Evolutionary conservation across 2,888 invertebrate species (phyloP).

Genomic region (Drosophila conformis): DNA sequence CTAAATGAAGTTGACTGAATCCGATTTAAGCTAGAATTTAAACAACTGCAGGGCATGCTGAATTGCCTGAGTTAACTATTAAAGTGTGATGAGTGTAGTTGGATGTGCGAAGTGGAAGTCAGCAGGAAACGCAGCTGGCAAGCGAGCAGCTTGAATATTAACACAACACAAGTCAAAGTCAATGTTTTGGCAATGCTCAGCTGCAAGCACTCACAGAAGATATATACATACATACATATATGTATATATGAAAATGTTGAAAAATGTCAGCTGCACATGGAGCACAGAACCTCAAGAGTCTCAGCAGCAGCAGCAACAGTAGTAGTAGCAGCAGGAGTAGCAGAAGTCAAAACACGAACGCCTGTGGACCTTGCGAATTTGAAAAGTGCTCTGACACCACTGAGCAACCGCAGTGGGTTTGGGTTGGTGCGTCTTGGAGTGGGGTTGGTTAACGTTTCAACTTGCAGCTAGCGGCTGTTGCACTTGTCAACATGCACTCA

Average conservation of each 20-base stretch:
- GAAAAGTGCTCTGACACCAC: constrained; percentile 30
- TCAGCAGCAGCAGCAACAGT: constrained; percentile 7
- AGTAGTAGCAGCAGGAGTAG: constrained; percentile 2
- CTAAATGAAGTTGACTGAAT: neutral
- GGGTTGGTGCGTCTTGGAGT: neutral
- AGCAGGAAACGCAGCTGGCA: constrained; percentile 14
- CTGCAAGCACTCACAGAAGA: constrained; percentile 12
- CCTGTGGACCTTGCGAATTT: constrained; percentile 31
- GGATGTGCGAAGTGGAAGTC: neutral
- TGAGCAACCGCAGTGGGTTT: constrained; percentile 25
- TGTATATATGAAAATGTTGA: constrained; percentile 20
- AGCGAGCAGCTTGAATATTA: constrained; percentile 41
- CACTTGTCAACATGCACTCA: constrained; percentile 65
- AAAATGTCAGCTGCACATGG: constrained; percentile 66
- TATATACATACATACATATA: neutral
- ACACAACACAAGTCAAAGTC: constrained; percentile 64
- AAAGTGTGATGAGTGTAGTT: constrained; percentile 14
- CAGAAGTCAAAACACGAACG: constrained; percentile 22
- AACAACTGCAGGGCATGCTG: constrained; percentile 5
- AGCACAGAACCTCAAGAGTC: constrained; percentile 15
- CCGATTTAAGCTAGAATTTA: constrained; percentile 5
- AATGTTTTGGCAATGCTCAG: constrained; percentile 60
- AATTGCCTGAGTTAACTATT: constrained; percentile 8
- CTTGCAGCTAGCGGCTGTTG: constrained; percentile 62
- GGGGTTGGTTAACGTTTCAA: constrained; percentile 16